Base-by-base conservation (phyloP, 2,797 vertebrate species). In the Carapus acus region DNA sequence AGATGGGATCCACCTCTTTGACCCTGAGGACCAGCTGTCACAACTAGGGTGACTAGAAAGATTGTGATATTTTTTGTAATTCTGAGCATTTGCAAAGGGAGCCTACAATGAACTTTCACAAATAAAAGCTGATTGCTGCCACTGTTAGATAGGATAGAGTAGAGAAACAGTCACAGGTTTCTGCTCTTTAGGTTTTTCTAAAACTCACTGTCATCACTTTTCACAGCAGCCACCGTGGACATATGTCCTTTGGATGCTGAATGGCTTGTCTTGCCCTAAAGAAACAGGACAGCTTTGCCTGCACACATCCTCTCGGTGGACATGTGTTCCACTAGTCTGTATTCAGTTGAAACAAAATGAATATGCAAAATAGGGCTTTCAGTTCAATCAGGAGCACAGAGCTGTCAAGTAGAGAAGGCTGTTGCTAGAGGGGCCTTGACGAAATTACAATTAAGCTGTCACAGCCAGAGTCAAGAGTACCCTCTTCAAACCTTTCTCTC, bases 391-490 rank as follows among this genome's bases (percentile, higher is more conserved):
- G 69, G 53, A 79, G 80, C 64, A 68, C 67, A 62, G 78, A 65
- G 78, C 76, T 74, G 78, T 81, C 70, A 78, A 85, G 78, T 80
- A 72, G 65, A 71, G 77, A 69, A 76, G 79, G 79, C 77, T 81
- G 83, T 82, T 85, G 85, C 87, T 80, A 77, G 77, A 82, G 85
- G 86, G 83, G 83, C 79, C 61, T 76, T 62, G 41, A 72, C 69
- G 80, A 84, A 85, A 86, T 85, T 78, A 86, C 89, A 89, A 88
- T 89, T 88, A 89, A 87, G 82, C 81, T 78, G 82, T 86, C 77
- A 84, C 81, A 77, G 81, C 67, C 76, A 58, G 81, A 86, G 87
- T 90, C 86, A 88, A 89, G 88, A 85, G 84, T 78, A 75, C 66
- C 82, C 86, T 85, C 83, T 85, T 79, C 73, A 86, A 80, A 77